Evolutionary conservation across 2,113 vertebrate genomes (phyloP).

Genomic region (Cebus imitator): DNA sequence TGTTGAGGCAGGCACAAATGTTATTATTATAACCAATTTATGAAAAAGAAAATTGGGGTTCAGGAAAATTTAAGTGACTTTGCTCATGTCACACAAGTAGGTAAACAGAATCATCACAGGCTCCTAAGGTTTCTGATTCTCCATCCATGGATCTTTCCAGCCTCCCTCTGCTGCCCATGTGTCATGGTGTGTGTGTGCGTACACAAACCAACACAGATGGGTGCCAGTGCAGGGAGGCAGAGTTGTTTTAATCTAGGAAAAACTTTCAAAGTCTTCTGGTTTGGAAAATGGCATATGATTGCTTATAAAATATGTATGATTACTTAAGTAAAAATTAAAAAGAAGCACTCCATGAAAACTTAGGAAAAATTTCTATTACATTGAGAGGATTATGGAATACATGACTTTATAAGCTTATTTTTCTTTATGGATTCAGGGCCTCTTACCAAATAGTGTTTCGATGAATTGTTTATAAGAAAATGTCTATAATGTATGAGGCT

Average conservation of each 20-base stretch:
- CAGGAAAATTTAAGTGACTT: conserved; percentile 35
- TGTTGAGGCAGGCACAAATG: not conserved
- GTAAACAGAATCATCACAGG: not conserved
- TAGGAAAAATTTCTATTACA: not conserved
- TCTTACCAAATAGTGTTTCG: conserved; percentile 2
- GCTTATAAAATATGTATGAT: not conserved
- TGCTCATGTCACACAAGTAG: not conserved
- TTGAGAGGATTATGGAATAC: not conserved
- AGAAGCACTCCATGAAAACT: not conserved
- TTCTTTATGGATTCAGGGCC: not conserved
- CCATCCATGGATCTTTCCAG: not conserved
- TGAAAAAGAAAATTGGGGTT: not conserved
- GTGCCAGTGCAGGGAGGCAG: not conserved
- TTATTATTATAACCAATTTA: not conserved
- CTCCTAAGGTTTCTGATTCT: not conserved
- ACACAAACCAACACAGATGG: not conserved
- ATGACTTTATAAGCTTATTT: not conserved
- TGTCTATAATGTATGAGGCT: not conserved
- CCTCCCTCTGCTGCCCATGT: not conserved
- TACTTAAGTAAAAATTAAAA: not conserved
- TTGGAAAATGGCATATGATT: conserved; percentile 38
- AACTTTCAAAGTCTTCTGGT: not conserved
- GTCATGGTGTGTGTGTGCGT: not conserved
- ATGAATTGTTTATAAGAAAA: conserved; percentile 31
- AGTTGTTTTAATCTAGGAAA: not conserved